phyloP scores from a whole-genome alignment of 2,797 vertebrate genomes.

The Xenopus petersii region DNA sequence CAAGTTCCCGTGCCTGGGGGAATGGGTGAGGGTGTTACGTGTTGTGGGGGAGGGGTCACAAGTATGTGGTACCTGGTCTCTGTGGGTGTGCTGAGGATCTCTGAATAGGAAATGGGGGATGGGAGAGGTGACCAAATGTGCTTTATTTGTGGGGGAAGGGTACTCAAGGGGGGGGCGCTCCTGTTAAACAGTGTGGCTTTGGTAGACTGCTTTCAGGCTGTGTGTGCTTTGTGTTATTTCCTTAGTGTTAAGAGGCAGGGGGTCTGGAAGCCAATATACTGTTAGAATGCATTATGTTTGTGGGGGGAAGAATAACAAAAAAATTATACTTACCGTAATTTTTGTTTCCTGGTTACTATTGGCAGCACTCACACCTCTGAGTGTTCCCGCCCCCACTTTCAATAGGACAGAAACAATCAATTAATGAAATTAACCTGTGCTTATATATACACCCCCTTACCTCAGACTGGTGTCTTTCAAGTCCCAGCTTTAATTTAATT shows the following conservation, averaged over 20 bases:
- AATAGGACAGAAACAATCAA: no score
- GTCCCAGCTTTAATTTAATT: no score
- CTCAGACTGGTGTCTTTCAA: no score
- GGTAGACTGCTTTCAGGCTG: background rate
- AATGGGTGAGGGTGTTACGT: background rate
- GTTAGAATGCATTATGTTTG: background rate
- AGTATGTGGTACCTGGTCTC: constrained; percentile 11
- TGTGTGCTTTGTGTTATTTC: background rate
- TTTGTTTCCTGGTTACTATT: no score
- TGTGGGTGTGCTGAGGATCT: constrained; percentile 21
- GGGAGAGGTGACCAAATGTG: constrained; percentile 16
- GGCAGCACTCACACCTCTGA: no score
- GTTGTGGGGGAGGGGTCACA: constrained; percentile 19
- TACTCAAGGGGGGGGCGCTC: background rate
- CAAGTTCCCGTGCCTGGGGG: background rate
- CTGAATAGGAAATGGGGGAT: background rate
- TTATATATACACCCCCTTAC: no score
- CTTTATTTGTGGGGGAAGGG: constrained; percentile 18
- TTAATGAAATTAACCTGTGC: no score
- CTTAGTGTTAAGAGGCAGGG: background rate
- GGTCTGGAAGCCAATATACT: background rate
- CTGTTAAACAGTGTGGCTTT: constrained; percentile 2
- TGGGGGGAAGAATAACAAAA: background rate
- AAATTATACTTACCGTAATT: no score
- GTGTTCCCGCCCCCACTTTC: no score